phyloP scores from a whole-genome alignment of 1,140 invertebrate species.

The Batillaria attramentaria region DNA sequence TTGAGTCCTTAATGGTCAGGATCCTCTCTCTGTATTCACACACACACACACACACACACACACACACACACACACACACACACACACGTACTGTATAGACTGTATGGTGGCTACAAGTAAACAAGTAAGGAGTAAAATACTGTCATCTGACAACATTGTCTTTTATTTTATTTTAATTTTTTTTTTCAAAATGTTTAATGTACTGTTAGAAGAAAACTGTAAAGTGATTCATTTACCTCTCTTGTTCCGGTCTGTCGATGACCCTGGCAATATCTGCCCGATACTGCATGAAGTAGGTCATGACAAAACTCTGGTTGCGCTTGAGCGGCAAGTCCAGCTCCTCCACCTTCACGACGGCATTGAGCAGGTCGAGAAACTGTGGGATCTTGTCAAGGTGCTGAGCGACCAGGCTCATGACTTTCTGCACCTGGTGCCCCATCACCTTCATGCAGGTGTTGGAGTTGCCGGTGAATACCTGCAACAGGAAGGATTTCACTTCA shows the following conservation, averaged over 20 bases:
- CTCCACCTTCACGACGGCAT: constrained; percentile 66
- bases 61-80: neutral
- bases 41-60: neutral
- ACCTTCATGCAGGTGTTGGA: constrained; percentile 66
- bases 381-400: constrained; percentile 54
- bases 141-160: too few relatives aligned
- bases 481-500: constrained; percentile 22
- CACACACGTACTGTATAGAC: too few relatives aligned
- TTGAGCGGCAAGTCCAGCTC: constrained; percentile 68
- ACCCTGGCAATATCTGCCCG: constrained; percentile 58
- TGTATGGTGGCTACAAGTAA: too few relatives aligned
- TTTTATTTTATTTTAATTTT: too few relatives aligned
- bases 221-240: too few relatives aligned
- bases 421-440: constrained; percentile 60
- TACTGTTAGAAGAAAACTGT: too few relatives aligned
- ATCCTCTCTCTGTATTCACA: constrained; percentile 47
- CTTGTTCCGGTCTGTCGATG: constrained; percentile 54
- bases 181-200: too few relatives aligned
- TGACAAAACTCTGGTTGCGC: constrained; percentile 68
- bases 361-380: constrained; percentile 66
- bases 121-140: too few relatives aligned
- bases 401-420: constrained; percentile 62
- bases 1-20: constrained; percentile 40
- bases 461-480: constrained; percentile 68
- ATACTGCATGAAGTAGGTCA: constrained; percentile 70